Percentiles rank a stretch among this genome's conserved stretches.
phyloP scores from a whole-genome alignment of 2,888 invertebrate species.

The Dasypogon diadema region DNA sequence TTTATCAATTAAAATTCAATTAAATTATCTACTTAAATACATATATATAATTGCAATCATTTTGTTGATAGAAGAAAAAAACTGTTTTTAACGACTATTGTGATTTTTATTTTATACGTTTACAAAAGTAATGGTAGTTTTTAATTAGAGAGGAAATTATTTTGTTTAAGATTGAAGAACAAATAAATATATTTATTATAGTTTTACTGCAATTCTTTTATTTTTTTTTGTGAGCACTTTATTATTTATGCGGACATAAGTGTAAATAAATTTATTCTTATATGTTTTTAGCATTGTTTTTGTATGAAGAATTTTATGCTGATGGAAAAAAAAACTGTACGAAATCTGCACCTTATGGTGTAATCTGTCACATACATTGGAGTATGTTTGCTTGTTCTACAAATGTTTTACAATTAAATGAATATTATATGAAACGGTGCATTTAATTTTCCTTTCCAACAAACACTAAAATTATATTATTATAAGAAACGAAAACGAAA shows the following conservation, averaged over 20 bases:
- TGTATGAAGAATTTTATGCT: constrained; percentile 8
- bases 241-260: constrained; percentile 33
- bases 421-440: constrained; percentile 39
- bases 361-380: constrained; percentile 22
- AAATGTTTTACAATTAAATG: constrained; percentile 34
- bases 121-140: constrained; percentile 11
- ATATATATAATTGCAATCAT: constrained; percentile 16
- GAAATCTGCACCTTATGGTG: constrained; percentile 17
- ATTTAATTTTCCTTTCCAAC: no score
- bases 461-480: no score
- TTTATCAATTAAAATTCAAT: constrained; percentile 21
- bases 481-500: no score
- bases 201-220: constrained; percentile 16
- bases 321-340: not conserved
- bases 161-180: constrained; percentile 1
- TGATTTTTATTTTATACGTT: constrained; percentile 36
- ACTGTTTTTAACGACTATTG: constrained; percentile 19
- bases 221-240: constrained; percentile 23
- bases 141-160: not conserved
- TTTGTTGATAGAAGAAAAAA: constrained; percentile 20
- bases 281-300: constrained; percentile 33
- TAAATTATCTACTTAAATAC: constrained; percentile 16
- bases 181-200: constrained; percentile 40
- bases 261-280: constrained; percentile 35
- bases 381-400: constrained; percentile 25